Base-by-base conservation (phyloP, 2,797 vertebrate genomes). In the Kryptolebias ocellatus region DNA sequence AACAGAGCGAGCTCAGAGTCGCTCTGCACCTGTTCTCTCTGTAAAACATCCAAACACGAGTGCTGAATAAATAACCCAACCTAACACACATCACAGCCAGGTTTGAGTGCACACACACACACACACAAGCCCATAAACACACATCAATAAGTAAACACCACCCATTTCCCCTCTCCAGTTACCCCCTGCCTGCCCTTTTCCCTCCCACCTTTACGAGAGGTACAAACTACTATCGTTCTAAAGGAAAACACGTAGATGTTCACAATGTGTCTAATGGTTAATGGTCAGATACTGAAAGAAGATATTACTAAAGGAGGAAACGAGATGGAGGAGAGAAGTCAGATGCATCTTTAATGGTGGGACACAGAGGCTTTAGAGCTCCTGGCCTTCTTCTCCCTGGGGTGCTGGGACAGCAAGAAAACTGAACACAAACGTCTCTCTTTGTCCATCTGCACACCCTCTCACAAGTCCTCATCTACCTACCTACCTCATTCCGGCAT, bases 41-140 rank as follows among this genome's bases (percentile, higher is more conserved):
- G 93, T 93, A 92, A 93, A 93, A 93, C 92, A 93, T 92, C 92
- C 90, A 93, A 92, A 92, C 91, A 90, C 72, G 71, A 89, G 82
- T 66, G 81, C 85, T 92, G 92, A 93, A 93, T 94, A 92, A 94
- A 93, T 93, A 94, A 90, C 86, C 85, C 77, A 81, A 86, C 87
- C 87, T 83, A 88, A 90, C 83, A 90, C 76, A 64, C 88, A 89
- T 83, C 88, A 85, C 78, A 87, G 83, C 85, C 85, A 86, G 84
- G 86, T 90, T 88, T 74, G 72, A 60, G 70, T 75, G 67, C 72
- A 61, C 65, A 60, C 67, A 60, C 61, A 65, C 72, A 72, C 62
- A 67, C 63, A 65, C 68, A 75, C 78, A 84, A 78, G 65, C 76
- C 80, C 79, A 88, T 91, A 93, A 90, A 89, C 90, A 92, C 89